These are phyloP conservation scores for Dipodomys ordii DNA, from an alignment of 2,113 vertebrate species.

Conservation along the genomic window DNA sequence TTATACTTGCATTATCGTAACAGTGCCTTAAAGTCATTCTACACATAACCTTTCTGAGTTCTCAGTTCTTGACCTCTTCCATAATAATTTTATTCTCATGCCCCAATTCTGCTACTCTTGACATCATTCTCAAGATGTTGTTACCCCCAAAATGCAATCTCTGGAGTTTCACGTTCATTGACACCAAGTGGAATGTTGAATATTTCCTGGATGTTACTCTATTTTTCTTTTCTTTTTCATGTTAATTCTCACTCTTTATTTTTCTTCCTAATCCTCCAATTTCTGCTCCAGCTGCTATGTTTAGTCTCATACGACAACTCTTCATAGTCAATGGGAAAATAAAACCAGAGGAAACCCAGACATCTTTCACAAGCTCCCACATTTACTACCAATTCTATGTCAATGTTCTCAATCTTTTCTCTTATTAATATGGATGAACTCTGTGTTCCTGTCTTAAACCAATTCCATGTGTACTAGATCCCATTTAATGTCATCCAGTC, in stretches of 20 bases:
- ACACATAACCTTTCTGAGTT: neutral
- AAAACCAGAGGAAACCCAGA: conserved; percentile 6
- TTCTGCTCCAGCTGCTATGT: neutral
- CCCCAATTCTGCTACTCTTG: neutral
- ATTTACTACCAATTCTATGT: neutral
- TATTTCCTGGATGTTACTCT: neutral
- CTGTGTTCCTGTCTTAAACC: neutral
- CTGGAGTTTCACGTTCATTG: neutral
- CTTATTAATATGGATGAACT: neutral
- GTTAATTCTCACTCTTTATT: neutral
- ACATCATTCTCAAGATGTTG: neutral
- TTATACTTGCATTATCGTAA: neutral
- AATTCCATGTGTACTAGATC: neutral
- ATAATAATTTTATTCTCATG: neutral
- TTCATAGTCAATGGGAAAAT: conserved; percentile 17
- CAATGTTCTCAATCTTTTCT: neutral
- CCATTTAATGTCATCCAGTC: neutral
- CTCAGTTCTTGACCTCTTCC: neutral
- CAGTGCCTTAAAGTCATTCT: neutral
- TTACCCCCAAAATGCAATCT: neutral
- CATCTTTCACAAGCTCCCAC: neutral
- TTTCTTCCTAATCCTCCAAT: conserved; percentile 39
- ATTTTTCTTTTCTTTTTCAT: neutral
- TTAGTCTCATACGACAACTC: neutral
- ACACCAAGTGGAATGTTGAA: too few relatives aligned